Base-by-base conservation (phyloP, 1,140 invertebrate genomes). In the Brachionus koreanus region DNA sequence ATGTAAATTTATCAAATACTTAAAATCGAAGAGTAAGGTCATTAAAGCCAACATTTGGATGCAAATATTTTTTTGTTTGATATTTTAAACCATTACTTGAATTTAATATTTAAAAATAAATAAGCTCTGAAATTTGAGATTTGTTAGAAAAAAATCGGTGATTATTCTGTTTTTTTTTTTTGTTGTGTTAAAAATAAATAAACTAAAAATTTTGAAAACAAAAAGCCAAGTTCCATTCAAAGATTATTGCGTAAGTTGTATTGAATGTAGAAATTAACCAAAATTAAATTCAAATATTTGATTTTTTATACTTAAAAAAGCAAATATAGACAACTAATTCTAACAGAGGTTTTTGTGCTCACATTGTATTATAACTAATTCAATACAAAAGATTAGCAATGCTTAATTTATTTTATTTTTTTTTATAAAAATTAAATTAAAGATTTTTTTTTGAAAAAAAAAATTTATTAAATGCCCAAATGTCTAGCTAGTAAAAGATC, bases 11-110 rank as follows among this genome's bases (percentile, higher is more conserved):
- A 42, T 69, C 65, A 39, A 37, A 69, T 37, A 43, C 37, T 39
- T 33, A 39, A 33, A 69, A 37, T 65, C 33, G 25, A 13, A 10
- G 2, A 37, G 35, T 69, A 69, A 69, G 35, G 65, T 39, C 65
- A 69, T 33, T 69, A 69, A 69, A 19, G 37, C 65, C 37, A 69
- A 69, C 65, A 69, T 69, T 69, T n/a, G 29, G 33, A 69, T 19
- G 65, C 65, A 69, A 69, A 69, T 69, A 69, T 69, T 69, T 69
- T 29, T 29, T 69, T 19, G n/a, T 69, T 69, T 69, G 37, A 35
- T 57, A 57, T 57, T 57, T 57, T 57, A 57, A 57, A 19, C 49
- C 49, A 57, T 57, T 57, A 57, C n/a, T 57, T 57, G 49, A 57
- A 57, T 19, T 57, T 57, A 57, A 57, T 57, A 57, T 57, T 57